Base-by-base conservation (phyloP, 2,888 invertebrate species). In the Plagodis pulveraria region DNA sequence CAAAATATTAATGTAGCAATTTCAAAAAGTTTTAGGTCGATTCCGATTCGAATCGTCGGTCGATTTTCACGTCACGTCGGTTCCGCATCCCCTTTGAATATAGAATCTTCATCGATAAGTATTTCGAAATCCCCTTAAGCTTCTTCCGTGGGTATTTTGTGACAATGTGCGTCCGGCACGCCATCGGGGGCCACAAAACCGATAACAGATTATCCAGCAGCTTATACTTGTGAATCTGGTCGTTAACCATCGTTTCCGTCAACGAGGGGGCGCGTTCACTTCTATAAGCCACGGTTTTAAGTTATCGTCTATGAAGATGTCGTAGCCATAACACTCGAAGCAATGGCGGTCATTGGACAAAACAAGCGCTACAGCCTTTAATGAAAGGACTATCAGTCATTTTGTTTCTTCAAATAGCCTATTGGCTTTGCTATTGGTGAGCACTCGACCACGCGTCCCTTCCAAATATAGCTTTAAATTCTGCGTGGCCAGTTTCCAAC, bases 261-360 rank as follows among this genome's bases (percentile, higher is more conserved):
- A 98, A 88, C 0, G 98, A 98, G 0, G 98, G 98, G 5, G 98
- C 5, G 98, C 98, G 83, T 99, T 99, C 46, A 97, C 97, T 91
- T 98, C 98, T 66, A 98, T 96, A 46, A 98, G 92, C 97, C 98
- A 98, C 0, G 98, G 98, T 83, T 98, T 98, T 48, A 98, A 89
- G 77, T 96, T 96, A 79, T 97, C 96, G 84, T 98, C 98, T 70
- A 98, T 98, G 70, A 98, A 98, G 55, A 98, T 98, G 78, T 98
- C 98, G 83, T 97, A 98, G 52, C 98, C 98, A 78, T 98, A 98
- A 77, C 98, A 98, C 85, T 97, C 97, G 83, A 97, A 97, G 80
- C 97, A 97, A 84, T 97, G 97, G 55, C 97, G 93, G 89, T 98
- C 98, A 73, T 96, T 98, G 0, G 97, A 96, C 94, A 98, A 98